phyloP scores from a whole-genome alignment of 2,797 vertebrate species.

The Acipenser oxyrinchus region DNA sequence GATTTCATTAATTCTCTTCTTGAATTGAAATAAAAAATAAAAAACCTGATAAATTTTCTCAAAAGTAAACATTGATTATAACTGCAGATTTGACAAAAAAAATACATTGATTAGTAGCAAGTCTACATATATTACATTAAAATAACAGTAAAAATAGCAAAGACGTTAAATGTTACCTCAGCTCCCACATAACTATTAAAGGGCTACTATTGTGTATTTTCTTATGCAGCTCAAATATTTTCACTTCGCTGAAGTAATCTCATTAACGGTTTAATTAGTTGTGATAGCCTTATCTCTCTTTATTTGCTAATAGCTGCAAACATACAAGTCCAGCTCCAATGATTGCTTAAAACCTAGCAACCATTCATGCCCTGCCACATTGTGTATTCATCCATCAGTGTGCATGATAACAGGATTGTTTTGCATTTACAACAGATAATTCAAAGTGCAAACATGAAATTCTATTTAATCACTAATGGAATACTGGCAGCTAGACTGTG shows the following conservation, averaged over 20 bases:
- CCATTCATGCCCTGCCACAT: slow-evolving; percentile 65
- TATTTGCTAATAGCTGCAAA: slow-evolving; percentile 50
- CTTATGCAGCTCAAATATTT: not conserved
- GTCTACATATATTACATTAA: no score
- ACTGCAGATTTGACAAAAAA: no score
- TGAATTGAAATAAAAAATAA: no score
- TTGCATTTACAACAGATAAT: slow-evolving; percentile 64
- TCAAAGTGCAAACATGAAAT: slow-evolving; percentile 72
- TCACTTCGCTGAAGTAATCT: slow-evolving; percentile 4
- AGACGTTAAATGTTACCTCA: no score
- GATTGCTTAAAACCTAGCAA: slow-evolving; percentile 67
- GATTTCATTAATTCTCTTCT: no score
- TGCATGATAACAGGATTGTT: slow-evolving; percentile 51
- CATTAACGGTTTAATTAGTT: slow-evolving; percentile 16
- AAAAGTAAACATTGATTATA: no score
- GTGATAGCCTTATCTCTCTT: slow-evolving; percentile 52
- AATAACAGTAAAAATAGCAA: no score
- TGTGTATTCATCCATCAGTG: slow-evolving; percentile 69
- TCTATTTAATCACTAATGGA: slow-evolving; percentile 63
- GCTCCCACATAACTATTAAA: no score
- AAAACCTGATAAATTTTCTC: no score
- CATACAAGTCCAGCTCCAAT: slow-evolving; percentile 54
- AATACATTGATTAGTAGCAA: no score
- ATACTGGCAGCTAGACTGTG: slow-evolving; percentile 58
- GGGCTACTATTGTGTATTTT: not conserved